Conservation (phyloP, 1,140 invertebrate species). For the Nymphalis io region DNA sequence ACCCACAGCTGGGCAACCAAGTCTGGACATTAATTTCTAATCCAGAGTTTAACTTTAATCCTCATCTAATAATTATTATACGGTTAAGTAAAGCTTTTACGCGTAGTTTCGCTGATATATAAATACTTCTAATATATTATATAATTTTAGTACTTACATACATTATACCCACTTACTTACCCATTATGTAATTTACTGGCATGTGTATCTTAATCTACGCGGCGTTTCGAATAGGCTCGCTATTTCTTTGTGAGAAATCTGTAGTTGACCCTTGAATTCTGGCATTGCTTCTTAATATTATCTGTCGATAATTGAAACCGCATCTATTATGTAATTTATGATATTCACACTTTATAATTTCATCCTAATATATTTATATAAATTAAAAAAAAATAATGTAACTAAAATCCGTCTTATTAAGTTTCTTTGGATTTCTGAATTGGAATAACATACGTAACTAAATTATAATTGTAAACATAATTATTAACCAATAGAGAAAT, state of each 20-base stretch:
- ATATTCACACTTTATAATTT: slow-evolving; percentile 35
- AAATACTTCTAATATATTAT: slow-evolving; percentile 73
- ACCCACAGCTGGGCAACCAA: slow-evolving; percentile 34
- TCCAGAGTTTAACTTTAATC: slow-evolving; percentile 60
- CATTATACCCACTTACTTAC: slow-evolving; percentile 75
- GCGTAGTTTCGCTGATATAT: slow-evolving; percentile 77
- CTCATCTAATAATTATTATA: slow-evolving; percentile 70
- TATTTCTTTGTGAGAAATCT: slow-evolving; percentile 50
- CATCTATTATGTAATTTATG: slow-evolving; percentile 42
- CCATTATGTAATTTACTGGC: slow-evolving; percentile 73
- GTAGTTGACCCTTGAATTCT: slow-evolving; percentile 50
- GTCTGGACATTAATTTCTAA: slow-evolving; percentile 67
- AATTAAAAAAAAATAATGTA: slow-evolving; percentile 47
- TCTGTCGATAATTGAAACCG: slow-evolving; percentile 35
- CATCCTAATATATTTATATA: slow-evolving; percentile 29
- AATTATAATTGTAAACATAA: slow-evolving; percentile 68
- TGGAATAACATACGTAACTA: slow-evolving; percentile 76
- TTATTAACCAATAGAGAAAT: slow-evolving; percentile 67
- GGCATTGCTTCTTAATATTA: slow-evolving; percentile 70
- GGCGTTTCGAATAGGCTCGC: slow-evolving; percentile 67
- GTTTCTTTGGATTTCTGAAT: slow-evolving; percentile 68
- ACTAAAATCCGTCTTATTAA: slow-evolving; percentile 74
- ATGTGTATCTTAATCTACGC: slow-evolving; percentile 72
- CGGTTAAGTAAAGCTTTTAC: slow-evolving; percentile 74
- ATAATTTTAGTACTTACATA: slow-evolving; percentile 78